Evolutionary conservation across 2,888 invertebrate genomes (phyloP), one percentile per base, ranked within the genome.

Genomic region (Drosophila falleni): DNA sequence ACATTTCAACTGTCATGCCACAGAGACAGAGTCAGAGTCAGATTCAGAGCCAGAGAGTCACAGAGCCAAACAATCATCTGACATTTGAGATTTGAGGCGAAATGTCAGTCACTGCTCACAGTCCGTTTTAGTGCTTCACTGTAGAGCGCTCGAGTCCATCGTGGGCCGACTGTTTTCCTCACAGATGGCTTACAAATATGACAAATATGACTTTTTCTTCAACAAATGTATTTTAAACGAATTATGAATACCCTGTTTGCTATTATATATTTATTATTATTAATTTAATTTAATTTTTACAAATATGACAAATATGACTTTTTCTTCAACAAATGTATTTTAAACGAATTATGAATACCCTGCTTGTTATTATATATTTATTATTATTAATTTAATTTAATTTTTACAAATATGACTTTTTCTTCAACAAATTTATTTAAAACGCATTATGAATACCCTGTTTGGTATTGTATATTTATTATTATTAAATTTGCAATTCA

Each of bases 1-100:
- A 83, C 81, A 80, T 89, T 83, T 84, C 81, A 84, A 89, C 89
- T 87, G 85, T 89, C 84, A 87, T 87, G 89, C 65, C 83, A 54
- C 63, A 54, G 68, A n/a, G n/a, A n/a, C n/a, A n/a, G n/a, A 41
- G 50, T 50, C 49, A 33, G 49, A 23, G 3, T 23, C 23, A 23
- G 23, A 61, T 26, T 37, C 58, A 61, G 16, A 61, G 15, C 62
- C 60, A 39, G 23, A 78, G 3, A 29, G 47, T 47, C 49, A 23
- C 37, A 49, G 41, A 59, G 55, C 55, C 53, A 62, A 37, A 62
- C 83, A 80, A 68, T 65, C 73, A 70, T 69, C 88, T 82, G 83
- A 87, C 87, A 83, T 87, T 89, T 79, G 68, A 81, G 70, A 70
- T 80, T 89, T 89, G 87, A 86, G 87, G 71, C 84, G 72, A 86